phyloP scores from a whole-genome alignment of 2,113 vertebrate genomes.

The Toxotes jaculatrix region DNA sequence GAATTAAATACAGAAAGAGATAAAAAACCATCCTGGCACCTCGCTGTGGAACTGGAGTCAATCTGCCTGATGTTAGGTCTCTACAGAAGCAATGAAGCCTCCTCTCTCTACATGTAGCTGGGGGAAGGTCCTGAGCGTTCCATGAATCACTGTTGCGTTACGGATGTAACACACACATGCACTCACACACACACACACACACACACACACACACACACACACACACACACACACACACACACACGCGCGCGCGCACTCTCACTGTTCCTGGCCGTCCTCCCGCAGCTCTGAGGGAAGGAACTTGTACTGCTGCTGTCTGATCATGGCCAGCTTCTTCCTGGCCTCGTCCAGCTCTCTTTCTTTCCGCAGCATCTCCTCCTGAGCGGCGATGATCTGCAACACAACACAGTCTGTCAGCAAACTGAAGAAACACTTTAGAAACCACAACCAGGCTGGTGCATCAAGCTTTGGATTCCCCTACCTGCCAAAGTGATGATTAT shows the following conservation, averaged over 20 bases:
- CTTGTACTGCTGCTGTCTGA: constrained; percentile 98
- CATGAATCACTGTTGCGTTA: constrained; percentile 28
- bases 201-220: no score
- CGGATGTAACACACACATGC: background rate
- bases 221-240: no score
- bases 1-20: constrained; percentile 55
- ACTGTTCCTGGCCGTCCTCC: constrained; percentile 88
- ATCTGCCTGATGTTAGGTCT: constrained; percentile 26
- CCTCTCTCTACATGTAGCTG: constrained; percentile 22
- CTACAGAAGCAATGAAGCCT: constrained; percentile 15
- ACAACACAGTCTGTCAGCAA: constrained; percentile 11
- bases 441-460: no score
- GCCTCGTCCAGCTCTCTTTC: constrained; percentile 96
- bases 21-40: constrained; percentile 62
- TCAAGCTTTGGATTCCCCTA: no score
- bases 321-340: constrained; percentile 94
- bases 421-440: background rate
- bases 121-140: constrained; percentile 55
- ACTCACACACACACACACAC: background rate
- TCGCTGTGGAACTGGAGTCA: constrained; percentile 41
- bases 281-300: constrained; percentile 96
- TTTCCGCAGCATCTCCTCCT: constrained; percentile 98
- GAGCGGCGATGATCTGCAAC: constrained; percentile 94
- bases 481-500: no score
- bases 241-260: constrained; percentile 46